A percentile compares a stretch with the other conserved stretches of the same genome.
Conservation (phyloP, 1,140 invertebrate genomes). For the Kradibia gibbosae region DNA sequence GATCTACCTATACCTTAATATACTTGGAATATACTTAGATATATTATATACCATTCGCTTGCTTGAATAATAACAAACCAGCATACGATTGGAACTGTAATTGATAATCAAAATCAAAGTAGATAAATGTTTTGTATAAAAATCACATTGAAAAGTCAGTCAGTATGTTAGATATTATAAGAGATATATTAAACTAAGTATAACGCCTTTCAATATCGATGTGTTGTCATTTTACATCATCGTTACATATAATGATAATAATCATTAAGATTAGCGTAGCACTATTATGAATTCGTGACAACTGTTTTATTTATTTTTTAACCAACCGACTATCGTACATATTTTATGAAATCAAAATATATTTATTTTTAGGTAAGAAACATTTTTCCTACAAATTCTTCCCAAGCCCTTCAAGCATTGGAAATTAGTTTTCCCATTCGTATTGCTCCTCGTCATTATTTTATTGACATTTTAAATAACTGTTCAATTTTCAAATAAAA, state of each 20-base stretch:
- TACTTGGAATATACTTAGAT: neutral
- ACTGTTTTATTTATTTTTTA: neutral
- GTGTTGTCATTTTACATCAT: neutral
- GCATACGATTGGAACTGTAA: neutral
- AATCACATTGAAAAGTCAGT: neutral
- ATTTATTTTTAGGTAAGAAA: neutral
- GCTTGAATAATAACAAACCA: slow-evolving; percentile 39
- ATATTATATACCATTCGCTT: neutral
- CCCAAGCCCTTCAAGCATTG: neutral
- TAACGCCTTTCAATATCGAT: neutral
- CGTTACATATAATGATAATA: slow-evolving; percentile 19
- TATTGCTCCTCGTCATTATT: no score
- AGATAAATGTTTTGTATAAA: neutral
- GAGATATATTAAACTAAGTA: neutral
- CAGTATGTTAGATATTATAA: neutral
- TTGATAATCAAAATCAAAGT: neutral
- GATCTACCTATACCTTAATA: neutral
- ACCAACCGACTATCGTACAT: neutral
- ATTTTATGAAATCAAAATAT: neutral
- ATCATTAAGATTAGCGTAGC: neutral
- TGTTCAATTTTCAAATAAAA: neutral
- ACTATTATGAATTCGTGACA: neutral
- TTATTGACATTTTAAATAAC: neutral
- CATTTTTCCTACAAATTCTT: neutral
- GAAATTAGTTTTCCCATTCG: neutral